Base-by-base conservation (phyloP, 2,797 vertebrate species). In the Cyprinodon diabolis region DNA sequence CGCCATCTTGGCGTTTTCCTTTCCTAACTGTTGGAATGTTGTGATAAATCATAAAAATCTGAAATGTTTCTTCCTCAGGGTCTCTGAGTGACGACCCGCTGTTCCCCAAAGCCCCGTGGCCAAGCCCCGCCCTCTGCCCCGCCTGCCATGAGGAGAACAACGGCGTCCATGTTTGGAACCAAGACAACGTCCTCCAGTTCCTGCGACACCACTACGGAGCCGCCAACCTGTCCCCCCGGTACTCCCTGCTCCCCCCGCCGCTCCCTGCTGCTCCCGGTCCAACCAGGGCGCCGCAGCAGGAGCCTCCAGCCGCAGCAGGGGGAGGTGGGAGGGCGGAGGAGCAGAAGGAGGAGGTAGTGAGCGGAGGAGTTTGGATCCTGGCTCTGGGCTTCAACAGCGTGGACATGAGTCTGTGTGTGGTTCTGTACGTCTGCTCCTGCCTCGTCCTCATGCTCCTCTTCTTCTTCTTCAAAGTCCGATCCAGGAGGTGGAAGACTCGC, bases 361-460 rank as follows among this genome's bases (percentile, higher is more conserved):
- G 79, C 35, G 68, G 35, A 23, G 10, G 17, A 0, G 79, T 93
- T 10, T 95, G 94, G 19, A 94, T 97, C 69, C 81, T 98, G 0
- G 97, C 96, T 69, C 79, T 98, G 0, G 97, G 97, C 2, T 99
- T 99, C 79, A 97, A 96, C 84, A 96, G 95, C 67, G 86, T 98
- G 47, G 98, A 99, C 95, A 97, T 99, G 97, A 98, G 97, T 83
- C 96, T 99, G 2, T 99, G 98, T 12, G 95, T 99, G 63, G 79
- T 97, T 4, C 94, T 99, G 0, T 99, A 99, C 0, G 90, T 94
- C 7, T 94, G 94, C 58, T 99, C 98, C 0, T 96, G 96, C 66
- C 58, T 98, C 49, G 96, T 98, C 76, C 88, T 99, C 52, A 97
- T 99, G 95, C 79, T 98, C 35, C 96, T 99, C 95, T 98, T 95